phyloP scores from a whole-genome alignment of 2,113 vertebrate species.

The Melanerpes aurifrons region DNA sequence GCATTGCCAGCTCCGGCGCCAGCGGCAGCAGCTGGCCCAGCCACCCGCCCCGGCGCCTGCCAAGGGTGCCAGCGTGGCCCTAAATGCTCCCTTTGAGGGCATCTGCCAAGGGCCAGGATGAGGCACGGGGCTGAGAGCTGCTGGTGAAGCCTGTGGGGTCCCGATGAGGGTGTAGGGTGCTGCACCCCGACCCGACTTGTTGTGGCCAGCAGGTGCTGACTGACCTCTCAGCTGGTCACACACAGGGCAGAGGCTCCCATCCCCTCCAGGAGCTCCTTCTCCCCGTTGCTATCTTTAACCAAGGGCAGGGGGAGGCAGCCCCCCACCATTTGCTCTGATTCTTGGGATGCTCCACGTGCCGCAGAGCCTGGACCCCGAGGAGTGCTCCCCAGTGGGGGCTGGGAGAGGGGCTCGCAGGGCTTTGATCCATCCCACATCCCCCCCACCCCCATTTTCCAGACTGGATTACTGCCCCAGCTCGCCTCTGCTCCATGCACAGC shows the following conservation, averaged over 20 bases:
- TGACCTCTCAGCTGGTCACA: rapidly evolving
- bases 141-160: not conserved
- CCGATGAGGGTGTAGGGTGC: not conserved
- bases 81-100: conserved; percentile 40
- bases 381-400: not conserved
- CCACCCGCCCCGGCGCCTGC: conserved; percentile 10
- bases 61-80: conserved; percentile 1
- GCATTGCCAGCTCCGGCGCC: conserved; percentile 14
- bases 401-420: not conserved
- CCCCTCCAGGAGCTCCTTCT: not conserved
- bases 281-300: not conserved
- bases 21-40: conserved; percentile 45
- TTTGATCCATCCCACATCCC: not conserved
- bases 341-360: conserved; percentile 11
- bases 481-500: not conserved
- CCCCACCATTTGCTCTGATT: conserved; percentile 42
- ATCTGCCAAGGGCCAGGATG: rapidly evolving
- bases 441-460: not conserved
- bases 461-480: not conserved
- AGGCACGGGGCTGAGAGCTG: not conserved
- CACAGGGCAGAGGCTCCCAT: rapidly evolving
- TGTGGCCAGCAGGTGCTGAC: rapidly evolving
- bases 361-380: rapidly evolving
- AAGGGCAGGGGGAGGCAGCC: not conserved
- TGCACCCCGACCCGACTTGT: not conserved